Conservation (phyloP, 1,140 invertebrate genomes). For the Dendrolimus punctatus region DNA sequence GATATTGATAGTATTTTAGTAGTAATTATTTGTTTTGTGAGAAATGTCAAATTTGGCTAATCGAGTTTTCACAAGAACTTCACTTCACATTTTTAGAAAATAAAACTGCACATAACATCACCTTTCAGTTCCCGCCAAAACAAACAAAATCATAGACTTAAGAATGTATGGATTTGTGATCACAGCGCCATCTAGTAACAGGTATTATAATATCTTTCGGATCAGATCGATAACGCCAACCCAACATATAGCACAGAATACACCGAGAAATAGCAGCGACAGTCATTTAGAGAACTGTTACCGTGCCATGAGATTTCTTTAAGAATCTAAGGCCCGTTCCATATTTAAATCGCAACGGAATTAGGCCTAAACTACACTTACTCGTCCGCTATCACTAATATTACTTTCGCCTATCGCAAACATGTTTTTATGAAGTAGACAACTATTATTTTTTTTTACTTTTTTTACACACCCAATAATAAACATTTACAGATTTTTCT, state of each 20-base stretch:
- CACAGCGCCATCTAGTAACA: too few species aligned
- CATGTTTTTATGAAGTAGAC: constrained; percentile 23
- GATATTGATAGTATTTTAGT: too few species aligned
- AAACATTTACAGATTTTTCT: constrained; percentile 17
- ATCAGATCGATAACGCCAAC: not conserved
- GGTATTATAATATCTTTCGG: too few species aligned
- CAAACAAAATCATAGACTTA: too few species aligned
- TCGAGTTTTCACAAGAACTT: too few species aligned
- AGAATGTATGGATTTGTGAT: too few species aligned
- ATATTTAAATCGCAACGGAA: constrained; percentile 2
- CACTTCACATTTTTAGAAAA: too few species aligned
- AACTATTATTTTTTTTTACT: constrained; percentile 34
- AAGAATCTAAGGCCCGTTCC: constrained; percentile 13
- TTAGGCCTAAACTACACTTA: constrained; percentile 22
- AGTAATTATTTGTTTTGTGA: too few species aligned
- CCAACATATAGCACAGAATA: not conserved
- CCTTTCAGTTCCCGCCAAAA: too few species aligned
- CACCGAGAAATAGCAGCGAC: not conserved
- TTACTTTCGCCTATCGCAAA: constrained; percentile 23
- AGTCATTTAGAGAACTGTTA: constrained; percentile 9
- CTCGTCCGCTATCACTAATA: constrained; percentile 15
- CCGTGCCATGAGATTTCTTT: constrained; percentile 10
- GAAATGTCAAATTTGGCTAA: too few species aligned
- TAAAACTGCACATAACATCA: too few species aligned
- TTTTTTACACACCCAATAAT: constrained; percentile 42